Base-by-base conservation (phyloP, 2,888 invertebrate genomes). In the Xestia sexstrigata region DNA sequence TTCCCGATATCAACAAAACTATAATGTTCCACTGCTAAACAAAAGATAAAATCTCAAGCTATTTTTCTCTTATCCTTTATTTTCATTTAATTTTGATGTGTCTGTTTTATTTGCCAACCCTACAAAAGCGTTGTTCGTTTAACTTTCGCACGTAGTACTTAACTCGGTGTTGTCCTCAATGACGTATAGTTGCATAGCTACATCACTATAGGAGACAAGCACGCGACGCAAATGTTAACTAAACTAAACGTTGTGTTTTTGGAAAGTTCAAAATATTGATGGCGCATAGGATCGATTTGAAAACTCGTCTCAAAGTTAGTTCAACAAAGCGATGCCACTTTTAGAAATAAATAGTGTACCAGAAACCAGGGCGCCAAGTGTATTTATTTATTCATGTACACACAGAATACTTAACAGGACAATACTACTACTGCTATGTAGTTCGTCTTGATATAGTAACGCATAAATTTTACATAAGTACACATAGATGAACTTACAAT, bases 111-210 rank as follows among this genome's bases (percentile, higher is more conserved):
- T 63, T 85, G 62, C 82, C 23, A 55, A 66, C 82, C 76, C 69
- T 85, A 81, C 58, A 3, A 39, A 70, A 23, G 20, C 20, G 42
- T 76, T 62, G 73, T 70, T 69, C 85, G 69, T 79, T 81, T 85
- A 85, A 82, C 62, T 85, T 81, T 70, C 71, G 58, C 82, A 74
- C 68, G 69, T 72, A 76, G 82, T 72, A 81, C 81, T 81, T 81
- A 76, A 52, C 70, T 55, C 45, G 55, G 35, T 15, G 86, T 76
- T 70, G 35, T 55, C 66, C 69, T 35, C 65, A 70, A 82, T 85
- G 86, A 85, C 30, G 8, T 72, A 60, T 66, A 66, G 60, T 15
- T 60, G 71, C 49, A 49, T 49, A 49, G 60, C 26, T 52, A 84
- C 23, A 62, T 58, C 67, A 72, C 55, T 77, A 9, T 30, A 11